These are phyloP conservation scores for Colistium nudipinnis DNA, from an alignment of 2,113 vertebrate species.

Conservation along the genomic window DNA sequence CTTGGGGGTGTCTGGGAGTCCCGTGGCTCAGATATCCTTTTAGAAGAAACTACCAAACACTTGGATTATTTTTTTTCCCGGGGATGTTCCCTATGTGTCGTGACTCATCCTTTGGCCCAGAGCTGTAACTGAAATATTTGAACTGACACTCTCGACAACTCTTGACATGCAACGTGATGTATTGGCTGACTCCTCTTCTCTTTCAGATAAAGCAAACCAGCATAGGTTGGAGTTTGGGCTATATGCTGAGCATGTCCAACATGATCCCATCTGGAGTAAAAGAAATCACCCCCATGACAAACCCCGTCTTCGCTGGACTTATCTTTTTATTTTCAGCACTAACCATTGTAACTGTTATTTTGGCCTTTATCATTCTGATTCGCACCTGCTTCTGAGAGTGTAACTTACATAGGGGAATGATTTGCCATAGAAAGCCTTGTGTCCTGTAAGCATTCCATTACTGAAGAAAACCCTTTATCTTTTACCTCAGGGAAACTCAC, in stretches of 20 bases:
- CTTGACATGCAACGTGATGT: slow-evolving; percentile 1
- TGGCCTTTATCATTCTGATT: slow-evolving; percentile 78
- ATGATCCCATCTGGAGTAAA: slow-evolving; percentile 93
- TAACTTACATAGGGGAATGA: neutral
- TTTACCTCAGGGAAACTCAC: too few relatives aligned
- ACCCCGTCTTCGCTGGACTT: slow-evolving; percentile 84
- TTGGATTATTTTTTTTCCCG: slow-evolving; percentile 32
- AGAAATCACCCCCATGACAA: slow-evolving; percentile 82
- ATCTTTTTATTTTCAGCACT: slow-evolving; percentile 85
- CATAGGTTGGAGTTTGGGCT: slow-evolving; percentile 93
- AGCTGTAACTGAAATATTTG: slow-evolving; percentile 7
- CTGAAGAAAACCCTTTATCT: too few relatives aligned
- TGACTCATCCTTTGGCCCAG: slow-evolving; percentile 44
- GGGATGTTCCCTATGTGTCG: slow-evolving; percentile 2
- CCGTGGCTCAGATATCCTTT: neutral
- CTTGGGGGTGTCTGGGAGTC: slow-evolving; percentile 13
- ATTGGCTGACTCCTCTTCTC: slow-evolving; percentile 23
- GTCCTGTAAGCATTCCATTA: neutral
- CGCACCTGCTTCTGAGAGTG: slow-evolving; percentile 76
- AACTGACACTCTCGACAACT: neutral
- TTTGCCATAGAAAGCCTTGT: neutral
- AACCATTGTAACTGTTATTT: slow-evolving; percentile 81
- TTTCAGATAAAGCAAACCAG: slow-evolving; percentile 88
- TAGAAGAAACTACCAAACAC: neutral
- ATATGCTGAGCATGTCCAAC: slow-evolving; percentile 93